Evolutionary conservation across 1,140 invertebrate species (phyloP).

Genomic region (Pemphigus obesinymphae): DNA sequence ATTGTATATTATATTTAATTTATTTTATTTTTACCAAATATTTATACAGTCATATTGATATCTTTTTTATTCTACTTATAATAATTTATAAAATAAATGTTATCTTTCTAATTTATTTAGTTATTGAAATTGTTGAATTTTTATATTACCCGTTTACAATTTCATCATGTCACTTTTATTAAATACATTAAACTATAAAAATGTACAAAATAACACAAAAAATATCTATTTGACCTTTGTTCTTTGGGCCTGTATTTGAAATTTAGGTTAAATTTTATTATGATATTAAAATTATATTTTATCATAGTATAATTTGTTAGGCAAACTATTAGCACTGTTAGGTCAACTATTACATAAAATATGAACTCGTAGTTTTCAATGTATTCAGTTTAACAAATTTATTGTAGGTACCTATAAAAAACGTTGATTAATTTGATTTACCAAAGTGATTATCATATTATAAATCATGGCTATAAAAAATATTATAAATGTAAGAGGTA

Average conservation of each 20-base stretch:
- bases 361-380: neutral
- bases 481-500: too few species aligned
- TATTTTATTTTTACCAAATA: neutral
- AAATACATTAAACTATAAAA: neutral
- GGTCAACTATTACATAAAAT: neutral
- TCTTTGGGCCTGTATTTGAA: neutral
- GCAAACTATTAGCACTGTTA: too few species aligned
- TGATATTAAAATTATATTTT: neutral
- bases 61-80: neutral
- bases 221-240: neutral
- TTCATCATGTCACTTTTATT: neutral
- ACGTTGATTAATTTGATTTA: too few species aligned
- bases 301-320: neutral
- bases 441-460: too few species aligned
- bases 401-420: too few species aligned
- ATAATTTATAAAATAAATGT: neutral
- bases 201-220: neutral
- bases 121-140: too few species aligned
- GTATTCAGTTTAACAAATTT: too few species aligned
- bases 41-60: neutral
- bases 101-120: neutral
- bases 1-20: neutral
- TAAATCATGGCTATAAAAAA: too few species aligned
- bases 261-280: neutral
- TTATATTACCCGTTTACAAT: too few species aligned